Base-by-base conservation (phyloP, 30 jellyfish, hydroid and myxozoan genomes). In the Aurelia sp. region DNA sequence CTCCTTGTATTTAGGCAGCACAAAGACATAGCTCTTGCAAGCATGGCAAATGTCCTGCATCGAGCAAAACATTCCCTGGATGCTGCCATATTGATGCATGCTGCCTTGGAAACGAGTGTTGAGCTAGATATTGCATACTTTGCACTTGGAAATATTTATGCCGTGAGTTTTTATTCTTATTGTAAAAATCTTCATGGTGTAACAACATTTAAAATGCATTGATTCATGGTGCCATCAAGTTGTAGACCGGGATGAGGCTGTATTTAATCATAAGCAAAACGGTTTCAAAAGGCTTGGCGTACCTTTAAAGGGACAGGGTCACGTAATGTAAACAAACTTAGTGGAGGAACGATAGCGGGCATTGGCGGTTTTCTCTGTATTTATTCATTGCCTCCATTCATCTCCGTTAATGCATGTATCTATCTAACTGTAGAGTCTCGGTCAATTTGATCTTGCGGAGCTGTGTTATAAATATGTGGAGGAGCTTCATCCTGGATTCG, bases 11-110 rank as follows among this genome's bases (percentile, higher is more conserved):
- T 3, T 44, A 94, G 99, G 84, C 84, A 88, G 27, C 96, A 94
- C 48, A 94, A 94, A 67, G 99, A 94, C 60, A 73, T 94, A 27
- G 99, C 97, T 3, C 78, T 94, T 61, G 97, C 81, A 41, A 87
- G 92, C 72, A 82, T 94, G 83, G 99, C 99, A 18, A 94, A 94
- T 59, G 90, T 94, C 18, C 58, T 94, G 48, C 99, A 94, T 77
- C 82, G 95, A 20, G 91, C 97, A 33, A 94, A 89, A 55, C 78
- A 94, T 64, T 94, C 99, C 2, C 76, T 94, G 6, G 99, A 94
- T 73, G 99, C 97, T 35, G 99, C 99, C 33, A 94, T 94, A 16
- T 64, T 94, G 81, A 94, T 94, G 97, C 99, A 94, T 80, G 91
- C 97, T 63, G 99, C 99, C 60, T 81, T 94, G 71, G 99, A 94